Evolutionary conservation across 2,888 invertebrate species (phyloP), one percentile per base, ranked within the genome.

Genomic region (Taphrorychus bicolor): DNA sequence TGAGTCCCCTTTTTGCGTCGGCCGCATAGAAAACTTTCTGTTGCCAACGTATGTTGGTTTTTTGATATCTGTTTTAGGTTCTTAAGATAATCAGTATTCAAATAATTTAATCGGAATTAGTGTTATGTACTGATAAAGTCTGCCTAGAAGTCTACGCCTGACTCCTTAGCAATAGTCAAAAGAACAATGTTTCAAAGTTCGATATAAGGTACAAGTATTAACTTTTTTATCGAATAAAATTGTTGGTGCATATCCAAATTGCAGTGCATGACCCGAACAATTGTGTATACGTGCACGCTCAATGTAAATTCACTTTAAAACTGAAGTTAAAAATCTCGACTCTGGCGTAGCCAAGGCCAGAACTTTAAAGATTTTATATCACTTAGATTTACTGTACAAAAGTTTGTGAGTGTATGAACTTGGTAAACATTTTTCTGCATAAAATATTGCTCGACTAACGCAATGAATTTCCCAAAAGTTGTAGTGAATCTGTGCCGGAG

Each of bases 381-480:
- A 60, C 45, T 66, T 66, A 60, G 60, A 66, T 60, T 59, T 66
- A 60, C 56, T 66, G 60, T 54, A 49, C 54, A 42, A 54, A 40
- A 66, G 53, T 59, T 65, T 42, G 53, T 59, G 48, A 53, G 53
- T 59, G 48, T 59, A 65, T 52, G 54, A 59, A 65, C 54, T 65
- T 54, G 53, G 65, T 65, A 66, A 66, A 66, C 60, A 66, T 66
- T 59, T 63, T 66, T 24, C 54, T n/a, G 45, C 53, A 42, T 66
- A 66, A 66, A 66, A 60, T 66, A 56, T 60, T 19, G 54, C 66
- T 60, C 41, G 22, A 19, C 45, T 66, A 54, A 45, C 49, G 42
- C 59, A 58, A 59, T 59, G 56, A 60, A 56, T 60, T 66, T 56
- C 49, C 49, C 14, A 17, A 56, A 66, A 66, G 48, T 65, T 65